Evolutionary conservation across 2,888 invertebrate genomes (phyloP).

Genomic region (Anorthoa munda): DNA sequence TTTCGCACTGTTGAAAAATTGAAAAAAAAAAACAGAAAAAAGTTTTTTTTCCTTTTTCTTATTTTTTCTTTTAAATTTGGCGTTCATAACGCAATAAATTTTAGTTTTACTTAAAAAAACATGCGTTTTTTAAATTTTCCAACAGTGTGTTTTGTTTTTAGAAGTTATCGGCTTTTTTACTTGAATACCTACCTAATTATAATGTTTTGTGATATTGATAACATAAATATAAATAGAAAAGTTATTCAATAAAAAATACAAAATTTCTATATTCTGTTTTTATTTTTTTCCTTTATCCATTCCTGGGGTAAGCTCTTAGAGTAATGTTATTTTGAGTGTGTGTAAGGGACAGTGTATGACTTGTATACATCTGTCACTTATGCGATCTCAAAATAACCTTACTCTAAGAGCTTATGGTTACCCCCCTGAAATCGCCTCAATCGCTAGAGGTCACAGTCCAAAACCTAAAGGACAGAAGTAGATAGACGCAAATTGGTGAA

Average conservation of each 20-base stretch:
- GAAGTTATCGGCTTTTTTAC: slow-evolving; percentile 86
- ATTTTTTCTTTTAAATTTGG: not conserved
- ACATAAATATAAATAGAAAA: slow-evolving; percentile 82
- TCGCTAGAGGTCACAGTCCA: no score
- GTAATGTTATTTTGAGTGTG: no score
- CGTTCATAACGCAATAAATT: not conserved
- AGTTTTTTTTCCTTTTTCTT: not conserved
- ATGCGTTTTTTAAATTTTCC: slow-evolving; percentile 42
- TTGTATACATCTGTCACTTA: no score
- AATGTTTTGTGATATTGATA: slow-evolving; percentile 88
- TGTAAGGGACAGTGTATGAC: no score
- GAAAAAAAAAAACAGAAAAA: slow-evolving; percentile 17
- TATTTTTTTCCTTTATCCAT: slow-evolving; percentile 14
- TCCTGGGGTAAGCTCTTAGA: no score
- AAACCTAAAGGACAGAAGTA: no score
- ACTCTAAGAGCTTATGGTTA: no score
- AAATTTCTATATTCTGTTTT: slow-evolving; percentile 82
- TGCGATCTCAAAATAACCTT: no score
- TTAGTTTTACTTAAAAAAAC: slow-evolving; percentile 15
- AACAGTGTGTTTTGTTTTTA: slow-evolving; percentile 77
- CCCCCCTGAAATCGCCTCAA: no score
- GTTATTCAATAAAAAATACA: slow-evolving; percentile 89
- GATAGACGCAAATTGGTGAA: no score
- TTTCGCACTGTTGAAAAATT: slow-evolving; percentile 41
- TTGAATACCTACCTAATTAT: slow-evolving; percentile 87